Evolutionary conservation across 2,113 vertebrate genomes (phyloP), one percentile per base, ranked within the genome.

Genomic region (Coryphaenoides rupestris): DNA sequence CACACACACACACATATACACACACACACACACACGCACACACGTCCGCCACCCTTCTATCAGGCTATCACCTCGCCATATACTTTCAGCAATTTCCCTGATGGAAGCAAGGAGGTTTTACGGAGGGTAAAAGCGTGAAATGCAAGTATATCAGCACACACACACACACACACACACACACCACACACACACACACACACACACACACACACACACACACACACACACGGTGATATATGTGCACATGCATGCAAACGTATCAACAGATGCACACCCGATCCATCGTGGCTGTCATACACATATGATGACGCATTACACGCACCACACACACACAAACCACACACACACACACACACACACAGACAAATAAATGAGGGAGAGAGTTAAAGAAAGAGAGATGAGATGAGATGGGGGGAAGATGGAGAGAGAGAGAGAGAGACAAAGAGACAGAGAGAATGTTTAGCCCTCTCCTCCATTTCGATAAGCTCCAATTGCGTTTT

Each of bases 401-500:
- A 7, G n/a, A 19, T 0, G 22, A 13, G 21, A 14, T 17, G 55
- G 24, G 15, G 15, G 22, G n/a, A 5, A 58, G 55, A 23, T 21
- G 15, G 22, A n/a, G 55, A 65, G 60, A 54, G 62, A 49, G 63
- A 56, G 55, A n/a, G n/a, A n/a, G n/a, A 33, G 17, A 57, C 24
- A 5, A 55, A 52, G 40, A 52, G 16, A 46, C 19, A 5, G 64
- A 57, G 50, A 58, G 49, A 28, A 14, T 33, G 56, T 62, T 65
- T 12, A 40, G 33, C n/a, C 26, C 56, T 24, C 3, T 70, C 66
- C 56, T 47, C 63, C 50, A 71, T 68, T 83, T 40, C 24, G 77
- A 82, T 78, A 80, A 82, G 70, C 73, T 60, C 65, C 55, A 74
- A 78, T 68, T 68, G 66, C 74, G 69, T 76, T 80, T 82, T 80